Percentiles rank a stretch among this genome's conserved stretches.
Conservation (phyloP, 2,113 vertebrate species). For the Odocoileus hemionus region DNA sequence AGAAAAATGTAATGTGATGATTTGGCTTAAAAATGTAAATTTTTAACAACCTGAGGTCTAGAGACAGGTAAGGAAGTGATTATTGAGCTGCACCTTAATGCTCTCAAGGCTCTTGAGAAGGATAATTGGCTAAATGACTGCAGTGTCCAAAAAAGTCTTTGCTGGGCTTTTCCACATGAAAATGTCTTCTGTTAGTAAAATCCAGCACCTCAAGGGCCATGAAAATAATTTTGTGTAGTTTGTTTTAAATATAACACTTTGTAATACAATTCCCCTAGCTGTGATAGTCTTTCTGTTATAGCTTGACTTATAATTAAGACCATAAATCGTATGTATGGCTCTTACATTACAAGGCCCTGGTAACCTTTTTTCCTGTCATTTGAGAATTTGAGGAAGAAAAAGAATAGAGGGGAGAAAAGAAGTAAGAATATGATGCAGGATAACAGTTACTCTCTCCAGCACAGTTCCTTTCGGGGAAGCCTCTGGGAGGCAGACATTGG, state of each 20-base stretch:
- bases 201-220: not conserved
- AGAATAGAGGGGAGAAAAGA: not conserved
- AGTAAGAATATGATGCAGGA: not conserved
- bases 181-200: not conserved
- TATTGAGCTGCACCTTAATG: not conserved
- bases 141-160: not conserved
- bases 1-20: not conserved
- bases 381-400: not conserved
- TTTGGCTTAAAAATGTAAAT: not conserved
- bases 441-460: not conserved
- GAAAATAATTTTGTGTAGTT: not conserved
- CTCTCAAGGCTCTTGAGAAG: not conserved
- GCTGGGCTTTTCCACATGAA: not conserved
- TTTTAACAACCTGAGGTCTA: not conserved
- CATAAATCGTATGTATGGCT: not conserved
- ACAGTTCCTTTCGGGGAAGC: not conserved
- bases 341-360: not conserved
- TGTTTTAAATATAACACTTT: not conserved
- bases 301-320: slow-evolving; percentile 17
- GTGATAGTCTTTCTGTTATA: not conserved
- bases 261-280: not conserved
- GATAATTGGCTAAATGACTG: not conserved
- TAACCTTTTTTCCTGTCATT: not conserved
- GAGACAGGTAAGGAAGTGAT: not conserved
- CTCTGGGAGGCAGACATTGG: not conserved